Evolutionary conservation across 1,140 invertebrate species (phyloP).

Genomic region (Hylaeus volcanicus): DNA sequence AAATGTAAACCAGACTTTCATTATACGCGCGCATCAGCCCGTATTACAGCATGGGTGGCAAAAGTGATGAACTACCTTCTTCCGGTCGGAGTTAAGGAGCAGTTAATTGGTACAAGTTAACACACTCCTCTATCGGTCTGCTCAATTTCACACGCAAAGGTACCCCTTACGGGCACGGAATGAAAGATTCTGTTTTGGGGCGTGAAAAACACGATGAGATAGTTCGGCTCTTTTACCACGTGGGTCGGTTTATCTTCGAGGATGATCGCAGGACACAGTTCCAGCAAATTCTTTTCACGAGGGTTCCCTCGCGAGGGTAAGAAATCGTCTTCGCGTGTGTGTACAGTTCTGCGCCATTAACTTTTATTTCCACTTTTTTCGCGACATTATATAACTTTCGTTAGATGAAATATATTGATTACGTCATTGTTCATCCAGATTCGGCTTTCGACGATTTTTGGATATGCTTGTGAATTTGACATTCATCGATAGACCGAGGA

Average conservation of each 20-base stretch:
- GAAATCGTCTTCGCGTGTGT: slow-evolving; percentile 13
- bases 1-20: background rate
- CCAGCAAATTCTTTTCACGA: slow-evolving; percentile 32
- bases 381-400: background rate
- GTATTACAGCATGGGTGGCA: background rate
- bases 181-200: slow-evolving; percentile 36
- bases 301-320: slow-evolving; percentile 16
- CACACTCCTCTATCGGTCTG: slow-evolving; percentile 14
- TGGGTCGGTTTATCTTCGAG: slow-evolving; percentile 37
- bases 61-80: slow-evolving; percentile 21
- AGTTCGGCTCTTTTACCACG: slow-evolving; percentile 49
- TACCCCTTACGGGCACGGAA: slow-evolving; percentile 21
- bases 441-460: too few species aligned
- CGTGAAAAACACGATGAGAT: slow-evolving; percentile 51
- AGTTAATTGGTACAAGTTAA: slow-evolving; percentile 46
- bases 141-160: slow-evolving; percentile 48
- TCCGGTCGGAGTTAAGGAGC: slow-evolving; percentile 45
- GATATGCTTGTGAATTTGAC: too few species aligned
- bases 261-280: slow-evolving; percentile 23
- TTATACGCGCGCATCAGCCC: background rate
- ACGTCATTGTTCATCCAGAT: too few species aligned
- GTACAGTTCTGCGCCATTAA: background rate
- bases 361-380: slow-evolving; percentile 8
- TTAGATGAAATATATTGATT: background rate
- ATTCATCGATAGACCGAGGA: too few species aligned